A percentile compares a stretch with the other conserved stretches of the same genome.
Evolutionary conservation across 2,113 vertebrate genomes (phyloP).

Genomic region (Gila orcuttii): DNA sequence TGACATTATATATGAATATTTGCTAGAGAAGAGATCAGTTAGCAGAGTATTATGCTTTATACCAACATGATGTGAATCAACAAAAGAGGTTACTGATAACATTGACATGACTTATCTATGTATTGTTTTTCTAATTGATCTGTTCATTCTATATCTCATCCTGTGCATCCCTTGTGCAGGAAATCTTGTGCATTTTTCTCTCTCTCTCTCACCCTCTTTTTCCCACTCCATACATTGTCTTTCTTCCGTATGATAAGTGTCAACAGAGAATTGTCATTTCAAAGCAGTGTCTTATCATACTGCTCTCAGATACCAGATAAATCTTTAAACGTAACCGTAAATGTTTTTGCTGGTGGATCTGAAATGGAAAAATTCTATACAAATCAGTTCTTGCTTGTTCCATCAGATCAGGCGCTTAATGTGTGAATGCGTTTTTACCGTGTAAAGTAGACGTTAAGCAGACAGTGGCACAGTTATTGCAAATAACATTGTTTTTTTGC

Average conservation of each 20-base stretch:
- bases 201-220: conserved; percentile 66
- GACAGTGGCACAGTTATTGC: neutral
- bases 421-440: neutral
- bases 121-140: conserved; percentile 67
- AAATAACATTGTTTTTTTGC: conserved; percentile 22
- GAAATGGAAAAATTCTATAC: neutral
- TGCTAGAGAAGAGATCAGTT: conserved; percentile 3
- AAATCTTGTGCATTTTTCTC: conserved; percentile 35
- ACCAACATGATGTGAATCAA: conserved; percentile 71
- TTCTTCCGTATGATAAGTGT: conserved; percentile 73
- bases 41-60: conserved; percentile 47
- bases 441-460: conserved; percentile 21
- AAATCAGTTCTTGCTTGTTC: neutral
- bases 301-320: conserved; percentile 81
- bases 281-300: conserved; percentile 72
- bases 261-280: conserved; percentile 72
- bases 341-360: conserved; percentile 38
- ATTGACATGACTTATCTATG: conserved; percentile 81
- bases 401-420: neutral
- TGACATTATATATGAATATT: neutral
- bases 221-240: conserved; percentile 69
- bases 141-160: conserved; percentile 62
- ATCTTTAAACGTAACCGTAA: conserved; percentile 64
- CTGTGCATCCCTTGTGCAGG: conserved; percentile 61
- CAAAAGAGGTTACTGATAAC: conserved; percentile 84